Percentiles rank a stretch among this genome's conserved stretches.
Evolutionary conservation across 2,888 invertebrate species (phyloP).

Genomic region (Halictus ligatus): DNA sequence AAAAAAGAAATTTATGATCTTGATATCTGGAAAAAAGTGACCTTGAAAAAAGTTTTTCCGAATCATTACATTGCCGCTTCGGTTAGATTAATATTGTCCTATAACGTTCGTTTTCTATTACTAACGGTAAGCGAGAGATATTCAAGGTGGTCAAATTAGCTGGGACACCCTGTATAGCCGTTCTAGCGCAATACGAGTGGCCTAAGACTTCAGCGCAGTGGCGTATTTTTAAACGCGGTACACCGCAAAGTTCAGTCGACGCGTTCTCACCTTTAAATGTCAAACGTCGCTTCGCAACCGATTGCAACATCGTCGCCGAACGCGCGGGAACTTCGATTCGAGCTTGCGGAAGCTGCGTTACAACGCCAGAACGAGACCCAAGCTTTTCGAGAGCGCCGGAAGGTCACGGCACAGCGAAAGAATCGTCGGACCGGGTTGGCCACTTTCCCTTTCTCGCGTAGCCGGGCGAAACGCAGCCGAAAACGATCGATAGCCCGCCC

Average conservation of each 20-base stretch:
- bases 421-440: slow-evolving; percentile 67
- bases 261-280: not conserved
- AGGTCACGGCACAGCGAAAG: slow-evolving; percentile 62
- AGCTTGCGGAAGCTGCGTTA: not conserved
- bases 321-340: not conserved
- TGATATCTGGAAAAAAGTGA: no score
- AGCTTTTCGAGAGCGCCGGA: slow-evolving; percentile 43
- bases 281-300: no score
- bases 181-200: not conserved
- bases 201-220: not conserved
- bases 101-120: no score
- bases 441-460: slow-evolving; percentile 80
- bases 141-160: no score
- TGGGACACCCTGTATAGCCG: no score
- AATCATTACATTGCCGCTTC: no score
- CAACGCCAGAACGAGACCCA: not conserved
- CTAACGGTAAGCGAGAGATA: no score
- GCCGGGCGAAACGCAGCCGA: slow-evolving; percentile 70
- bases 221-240: not conserved
- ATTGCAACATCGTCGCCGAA: not conserved
- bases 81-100: no score
- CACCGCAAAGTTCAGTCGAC: not conserved
- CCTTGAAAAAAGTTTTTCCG: no score
- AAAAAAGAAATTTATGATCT: no score
- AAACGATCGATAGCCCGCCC: slow-evolving; percentile 68